Conservation (phyloP, 2,888 invertebrate genomes). For the Trichogramma evanescens region DNA sequence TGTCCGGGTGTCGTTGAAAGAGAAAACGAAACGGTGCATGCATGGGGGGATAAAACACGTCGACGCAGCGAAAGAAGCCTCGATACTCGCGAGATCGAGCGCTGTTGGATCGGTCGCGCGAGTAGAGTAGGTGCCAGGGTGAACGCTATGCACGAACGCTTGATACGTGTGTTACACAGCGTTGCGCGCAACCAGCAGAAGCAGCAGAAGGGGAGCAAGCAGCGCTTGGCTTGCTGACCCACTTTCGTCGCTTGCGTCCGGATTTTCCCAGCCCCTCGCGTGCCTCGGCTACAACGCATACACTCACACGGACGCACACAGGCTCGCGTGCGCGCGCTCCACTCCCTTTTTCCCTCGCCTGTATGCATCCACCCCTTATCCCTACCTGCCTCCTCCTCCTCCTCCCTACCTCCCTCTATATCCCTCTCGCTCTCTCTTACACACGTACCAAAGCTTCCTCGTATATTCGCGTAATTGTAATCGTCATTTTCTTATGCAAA, state of each 20-base stretch:
- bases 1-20: too few relatives aligned
- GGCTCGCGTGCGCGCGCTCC: neutral
- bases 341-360: neutral
- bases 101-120: too few relatives aligned
- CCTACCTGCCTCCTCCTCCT: neutral
- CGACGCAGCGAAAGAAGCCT: too few relatives aligned
- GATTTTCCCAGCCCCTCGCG: constrained; percentile 12
- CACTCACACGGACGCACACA: neutral
- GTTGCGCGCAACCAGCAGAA: neutral
- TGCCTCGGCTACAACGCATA: neutral
- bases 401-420: constrained; percentile 1
- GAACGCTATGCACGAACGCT: too few relatives aligned
- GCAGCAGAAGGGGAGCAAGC: neutral
- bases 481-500: neutral
- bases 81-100: too few relatives aligned
- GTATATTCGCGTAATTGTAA: neutral
- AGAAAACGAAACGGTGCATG: too few relatives aligned
- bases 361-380: neutral
- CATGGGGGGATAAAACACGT: too few relatives aligned
- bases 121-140: too few relatives aligned
- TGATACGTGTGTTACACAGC: too few relatives aligned
- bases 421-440: constrained; percentile 6
- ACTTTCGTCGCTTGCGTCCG: constrained; percentile 16
- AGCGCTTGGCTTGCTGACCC: constrained; percentile 13
- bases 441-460: constrained; percentile 11